Base-by-base conservation (phyloP, 23 tunicate species). In the Diplosoma virens region DNA sequence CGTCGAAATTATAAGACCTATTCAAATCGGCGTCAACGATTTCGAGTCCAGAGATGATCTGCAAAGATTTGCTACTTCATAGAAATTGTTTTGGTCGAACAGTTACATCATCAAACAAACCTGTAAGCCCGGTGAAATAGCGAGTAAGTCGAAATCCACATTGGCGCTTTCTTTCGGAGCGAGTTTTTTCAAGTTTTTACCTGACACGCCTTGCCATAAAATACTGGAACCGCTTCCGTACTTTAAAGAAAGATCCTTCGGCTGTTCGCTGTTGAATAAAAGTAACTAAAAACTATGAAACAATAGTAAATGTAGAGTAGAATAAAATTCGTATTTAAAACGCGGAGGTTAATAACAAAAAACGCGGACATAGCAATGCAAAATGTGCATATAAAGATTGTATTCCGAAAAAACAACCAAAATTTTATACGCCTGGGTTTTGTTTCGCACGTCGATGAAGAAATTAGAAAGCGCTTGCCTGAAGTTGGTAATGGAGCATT, bases 1-100 rank as follows among this genome's bases (percentile, higher is more conserved):
- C 87, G 78, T 89, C 96, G 45, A 60, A 89, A 25, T 82, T 73
- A 37, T 89, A 82, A 52, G 96, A 82, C 59, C 96, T 76, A 75
- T 78, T 76, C 63, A 89, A 37, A 35, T 89, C 96, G 21, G 75
- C 58, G 67, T 89, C 96, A 3, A 67, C 55, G 18, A 89, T 68
- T 61, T 66, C 73, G 59, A 89, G 71, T 14, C 96, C 96, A 0
- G 96, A 82, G 3, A 89, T 53, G 33, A 77, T 59, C 83, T 86
- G 77, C 18, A 36, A 68, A 56, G 6, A 20, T 11, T 4, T 20
- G 63, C 24, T 11, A 56, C 21, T 20, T 56, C 63, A 56, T 20
- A 11, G 24, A 16, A 16, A 16, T 7, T 9, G 50, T 14, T 7
- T n/a, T n/a, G n/a, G n/a, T n/a, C n/a, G n/a, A n/a, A n/a, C n/a